These are phyloP conservation scores for Nomada hirtipes DNA, from an alignment of 2,888 invertebrate genomes.

Conservation along the genomic window DNA sequence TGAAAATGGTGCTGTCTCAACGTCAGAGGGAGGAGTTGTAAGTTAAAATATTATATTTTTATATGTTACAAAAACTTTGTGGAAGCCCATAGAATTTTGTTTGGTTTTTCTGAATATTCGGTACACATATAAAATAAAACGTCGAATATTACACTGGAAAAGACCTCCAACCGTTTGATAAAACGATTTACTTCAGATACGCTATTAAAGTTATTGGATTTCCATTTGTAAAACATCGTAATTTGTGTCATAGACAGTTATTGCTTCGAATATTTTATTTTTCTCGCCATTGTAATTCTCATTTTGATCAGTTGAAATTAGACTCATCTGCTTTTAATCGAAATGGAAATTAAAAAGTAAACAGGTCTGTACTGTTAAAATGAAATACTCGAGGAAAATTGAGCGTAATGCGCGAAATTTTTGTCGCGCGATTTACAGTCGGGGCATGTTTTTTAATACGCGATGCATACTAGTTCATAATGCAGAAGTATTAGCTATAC, in stretches of 20 bases:
- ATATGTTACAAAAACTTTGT: too few species aligned
- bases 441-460: slow-evolving; percentile 14
- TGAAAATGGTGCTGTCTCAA: slow-evolving; percentile 99
- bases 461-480: slow-evolving; percentile 37
- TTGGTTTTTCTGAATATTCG: too few species aligned
- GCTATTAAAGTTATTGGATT: too few species aligned
- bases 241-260: not conserved
- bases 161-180: too few species aligned
- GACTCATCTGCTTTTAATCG: not conserved
- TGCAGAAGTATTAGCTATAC: not conserved
- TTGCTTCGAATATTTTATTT: not conserved
- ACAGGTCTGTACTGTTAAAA: not conserved
- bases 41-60: slow-evolving; percentile 85
- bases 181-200: too few species aligned
- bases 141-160: too few species aligned
- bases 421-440: slow-evolving; percentile 28
- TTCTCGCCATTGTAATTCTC: not conserved
- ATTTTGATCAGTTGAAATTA: too few species aligned
- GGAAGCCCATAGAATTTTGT: too few species aligned
- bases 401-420: slow-evolving; percentile 20
- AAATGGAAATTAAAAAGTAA: not conserved
- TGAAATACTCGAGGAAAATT: not conserved
- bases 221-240: too few species aligned
- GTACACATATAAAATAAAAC: too few species aligned
- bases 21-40: slow-evolving; percentile 99